Percentiles rank a stretch among this genome's conserved stretches.
Conservation (phyloP, 1,140 invertebrate genomes). For the Nomia melanderi region DNA sequence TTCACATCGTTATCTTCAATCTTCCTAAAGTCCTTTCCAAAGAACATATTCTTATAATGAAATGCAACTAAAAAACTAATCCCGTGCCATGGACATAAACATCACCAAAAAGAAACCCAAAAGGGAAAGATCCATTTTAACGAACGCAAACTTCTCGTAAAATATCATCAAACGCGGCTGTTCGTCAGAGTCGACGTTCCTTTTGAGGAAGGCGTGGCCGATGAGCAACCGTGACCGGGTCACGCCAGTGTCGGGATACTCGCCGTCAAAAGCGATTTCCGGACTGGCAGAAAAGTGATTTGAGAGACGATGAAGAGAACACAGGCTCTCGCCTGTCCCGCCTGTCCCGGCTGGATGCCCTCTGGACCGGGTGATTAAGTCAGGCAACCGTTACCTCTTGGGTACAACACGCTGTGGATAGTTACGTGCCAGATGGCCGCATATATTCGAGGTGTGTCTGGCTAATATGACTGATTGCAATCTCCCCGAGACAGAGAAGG, state of each 20-base stretch:
- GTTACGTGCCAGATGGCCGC: conserved; percentile 64
- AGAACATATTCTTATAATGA: too few relatives aligned
- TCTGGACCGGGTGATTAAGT: conserved; percentile 16
- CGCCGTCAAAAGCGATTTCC: conserved; percentile 64
- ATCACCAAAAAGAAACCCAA: too few relatives aligned
- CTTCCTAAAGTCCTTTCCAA: too few relatives aligned
- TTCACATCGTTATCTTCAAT: too few relatives aligned
- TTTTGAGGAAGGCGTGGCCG: conserved; percentile 42
- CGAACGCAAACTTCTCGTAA: too few relatives aligned
- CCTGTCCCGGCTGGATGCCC: not conserved
- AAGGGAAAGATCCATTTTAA: too few relatives aligned
- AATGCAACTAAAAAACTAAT: too few relatives aligned
- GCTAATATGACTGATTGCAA: conserved; percentile 74
- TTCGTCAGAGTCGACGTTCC: not conserved
- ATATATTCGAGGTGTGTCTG: conserved; percentile 66
- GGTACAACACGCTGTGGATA: conserved; percentile 14
- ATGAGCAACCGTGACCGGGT: conserved; percentile 36
- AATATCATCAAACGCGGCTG: too few relatives aligned
- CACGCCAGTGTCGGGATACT: conserved; percentile 46
- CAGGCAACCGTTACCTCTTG: conserved; percentile 63
- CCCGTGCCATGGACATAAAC: too few relatives aligned
- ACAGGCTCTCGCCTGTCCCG: not conserved
- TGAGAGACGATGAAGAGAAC: not conserved
- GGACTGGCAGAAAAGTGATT: not conserved
- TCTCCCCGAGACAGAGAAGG: conserved; percentile 58